Conservation (phyloP, 2,113 vertebrate species). For the Neogobius melanostomus region DNA sequence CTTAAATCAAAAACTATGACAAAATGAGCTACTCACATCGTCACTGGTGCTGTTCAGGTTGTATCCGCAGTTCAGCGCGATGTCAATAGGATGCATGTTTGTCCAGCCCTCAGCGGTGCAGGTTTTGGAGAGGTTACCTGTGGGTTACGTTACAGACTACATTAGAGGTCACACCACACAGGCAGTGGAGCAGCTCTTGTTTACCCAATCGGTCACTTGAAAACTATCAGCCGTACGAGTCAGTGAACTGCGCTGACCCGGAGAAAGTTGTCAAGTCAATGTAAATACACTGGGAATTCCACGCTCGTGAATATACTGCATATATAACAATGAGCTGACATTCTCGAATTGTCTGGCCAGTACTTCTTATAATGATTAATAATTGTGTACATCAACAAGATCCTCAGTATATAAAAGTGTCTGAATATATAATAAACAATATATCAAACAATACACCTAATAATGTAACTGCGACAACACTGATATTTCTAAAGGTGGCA, state of each 20-base stretch:
- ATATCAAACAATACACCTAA: too few relatives aligned
- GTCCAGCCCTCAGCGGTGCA: constrained; percentile 90
- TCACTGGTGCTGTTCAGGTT: constrained; percentile 73
- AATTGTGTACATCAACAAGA: too few relatives aligned
- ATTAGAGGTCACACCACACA: constrained; percentile 31
- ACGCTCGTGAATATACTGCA: not conserved
- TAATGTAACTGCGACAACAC: too few relatives aligned
- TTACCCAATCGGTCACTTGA: constrained; percentile 1
- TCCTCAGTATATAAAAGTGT: too few relatives aligned
- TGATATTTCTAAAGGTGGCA: too few relatives aligned
- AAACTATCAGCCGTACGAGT: not conserved
- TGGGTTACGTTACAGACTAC: constrained; percentile 12
- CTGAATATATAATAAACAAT: too few relatives aligned
- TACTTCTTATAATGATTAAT: too few relatives aligned
- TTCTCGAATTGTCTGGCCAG: too few relatives aligned
- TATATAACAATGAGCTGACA: not conserved
- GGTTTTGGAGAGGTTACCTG: constrained; percentile 89
- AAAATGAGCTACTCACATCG: constrained; percentile 77
- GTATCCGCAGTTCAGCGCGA: constrained; percentile 81
- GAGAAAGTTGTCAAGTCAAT: not conserved
- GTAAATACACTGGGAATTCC: not conserved
- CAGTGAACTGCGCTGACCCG: not conserved
- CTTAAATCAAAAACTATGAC: too few relatives aligned
- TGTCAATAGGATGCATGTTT: constrained; percentile 79
- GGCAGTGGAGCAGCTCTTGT: not conserved